Percentiles rank a stretch among this genome's conserved stretches.
Evolutionary conservation across 2,113 vertebrate species (phyloP).

Genomic region (Upupa epops): DNA sequence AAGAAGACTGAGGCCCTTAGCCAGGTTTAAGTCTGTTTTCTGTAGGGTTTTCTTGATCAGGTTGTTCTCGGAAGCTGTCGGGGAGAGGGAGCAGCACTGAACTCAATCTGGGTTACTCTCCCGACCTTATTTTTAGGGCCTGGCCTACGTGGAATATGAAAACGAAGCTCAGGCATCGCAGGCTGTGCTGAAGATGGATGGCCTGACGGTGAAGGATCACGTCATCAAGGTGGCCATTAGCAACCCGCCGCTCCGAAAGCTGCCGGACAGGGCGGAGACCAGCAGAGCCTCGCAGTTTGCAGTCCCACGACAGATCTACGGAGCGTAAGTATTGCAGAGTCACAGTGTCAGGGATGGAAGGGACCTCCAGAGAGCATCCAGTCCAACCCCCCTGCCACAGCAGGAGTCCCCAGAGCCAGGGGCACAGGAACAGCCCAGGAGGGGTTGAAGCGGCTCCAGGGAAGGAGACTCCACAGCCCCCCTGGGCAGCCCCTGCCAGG

Average conservation of each 20-base stretch:
- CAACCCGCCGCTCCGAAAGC: conserved; percentile 87
- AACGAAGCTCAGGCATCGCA: conserved; percentile 88
- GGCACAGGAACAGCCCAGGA: too few relatives aligned
- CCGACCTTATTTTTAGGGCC: conserved; percentile 81
- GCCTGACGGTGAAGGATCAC: conserved; percentile 80
- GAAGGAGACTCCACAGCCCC: too few relatives aligned
- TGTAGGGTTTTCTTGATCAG: accelerated
- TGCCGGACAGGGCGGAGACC: conserved; percentile 67
- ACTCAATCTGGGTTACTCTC: too few relatives aligned
- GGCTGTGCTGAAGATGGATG: conserved; percentile 92
- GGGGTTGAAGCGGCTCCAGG: too few relatives aligned
- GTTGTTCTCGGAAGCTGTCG: not conserved
- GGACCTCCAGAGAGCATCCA: too few relatives aligned
- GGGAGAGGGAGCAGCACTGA: not conserved
- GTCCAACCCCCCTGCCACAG: too few relatives aligned
- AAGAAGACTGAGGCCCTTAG: not conserved
- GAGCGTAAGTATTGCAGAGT: conserved; percentile 91
- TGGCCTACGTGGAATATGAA: conserved; percentile 96
- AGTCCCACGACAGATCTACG: conserved; percentile 77
- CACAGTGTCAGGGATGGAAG: too few relatives aligned
- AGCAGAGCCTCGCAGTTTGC: conserved; percentile 30
- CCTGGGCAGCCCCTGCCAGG: too few relatives aligned
- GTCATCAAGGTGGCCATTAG: conserved; percentile 93
- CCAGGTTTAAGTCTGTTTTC: accelerated
- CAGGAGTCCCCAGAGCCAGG: too few relatives aligned